Conservation (phyloP, 1,140 invertebrate genomes). For the Leptoteleia sp. region DNA sequence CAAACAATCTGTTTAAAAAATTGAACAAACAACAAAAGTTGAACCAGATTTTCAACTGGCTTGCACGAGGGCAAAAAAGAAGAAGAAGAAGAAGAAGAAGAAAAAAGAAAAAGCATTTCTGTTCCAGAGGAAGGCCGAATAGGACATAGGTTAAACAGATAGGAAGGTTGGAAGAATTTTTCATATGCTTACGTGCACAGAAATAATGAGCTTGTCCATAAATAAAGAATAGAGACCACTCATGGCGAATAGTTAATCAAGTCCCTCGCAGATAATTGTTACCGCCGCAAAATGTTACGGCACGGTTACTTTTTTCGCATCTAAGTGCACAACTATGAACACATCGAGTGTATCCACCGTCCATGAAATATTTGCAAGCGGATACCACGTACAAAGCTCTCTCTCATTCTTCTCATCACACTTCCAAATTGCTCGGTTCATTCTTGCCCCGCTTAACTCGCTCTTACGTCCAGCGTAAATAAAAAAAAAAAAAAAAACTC, state of each 20-base stretch:
- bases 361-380: conserved; percentile 25
- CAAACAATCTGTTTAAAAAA: conserved; percentile 35
- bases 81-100: no score
- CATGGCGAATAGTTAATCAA: conserved; percentile 78
- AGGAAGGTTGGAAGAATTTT: conserved; percentile 73
- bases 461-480: no score
- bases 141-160: conserved; percentile 50
- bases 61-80: conserved; percentile 20
- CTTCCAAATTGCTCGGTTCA: no score
- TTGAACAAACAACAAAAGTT: conserved; percentile 21
- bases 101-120: conserved; percentile 47
- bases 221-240: conserved; percentile 79
- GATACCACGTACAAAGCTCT: no score
- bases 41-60: conserved; percentile 22
- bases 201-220: conserved; percentile 81
- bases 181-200: conserved; percentile 81
- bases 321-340: conserved; percentile 25
- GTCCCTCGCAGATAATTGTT: conserved; percentile 79
- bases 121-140: conserved; percentile 52
- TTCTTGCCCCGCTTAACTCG: no score
- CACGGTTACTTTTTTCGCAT: conserved; percentile 25
- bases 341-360: conserved; percentile 17
- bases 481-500: no score
- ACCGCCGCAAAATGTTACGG: conserved; percentile 71
- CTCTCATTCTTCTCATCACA: no score